These are phyloP conservation scores for Zygogramma bicolorata DNA, from an alignment of 2,888 invertebrate genomes.

Conservation along the genomic window DNA sequence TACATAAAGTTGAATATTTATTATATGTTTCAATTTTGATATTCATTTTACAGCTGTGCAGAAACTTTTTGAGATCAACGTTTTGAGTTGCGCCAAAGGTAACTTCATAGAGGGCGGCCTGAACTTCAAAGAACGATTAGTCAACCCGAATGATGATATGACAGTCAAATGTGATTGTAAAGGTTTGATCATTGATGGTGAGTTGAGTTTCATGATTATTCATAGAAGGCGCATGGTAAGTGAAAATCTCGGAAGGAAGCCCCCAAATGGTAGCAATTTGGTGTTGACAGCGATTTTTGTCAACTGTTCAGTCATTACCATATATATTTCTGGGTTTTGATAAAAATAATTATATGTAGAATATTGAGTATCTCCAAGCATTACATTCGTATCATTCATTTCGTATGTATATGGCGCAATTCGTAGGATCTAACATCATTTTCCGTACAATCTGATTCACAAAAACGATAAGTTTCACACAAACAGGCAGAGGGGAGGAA, in stretches of 20 bases:
- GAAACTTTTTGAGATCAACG: conserved; percentile 72
- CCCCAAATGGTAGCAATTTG: no score
- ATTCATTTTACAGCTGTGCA: conserved; percentile 67
- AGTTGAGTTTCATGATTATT: neutral
- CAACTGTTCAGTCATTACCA: no score
- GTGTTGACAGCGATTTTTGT: neutral
- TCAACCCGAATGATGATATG: conserved; percentile 58
- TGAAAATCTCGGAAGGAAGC: no score
- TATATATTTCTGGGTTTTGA: no score
- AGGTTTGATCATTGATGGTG: conserved; percentile 63
- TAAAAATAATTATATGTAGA: no score
- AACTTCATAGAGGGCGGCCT: conserved; percentile 69
- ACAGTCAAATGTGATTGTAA: conserved; percentile 65
- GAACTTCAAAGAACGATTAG: conserved; percentile 59
- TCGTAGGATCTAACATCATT: no score
- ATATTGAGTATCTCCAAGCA: no score
- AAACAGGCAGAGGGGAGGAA: neutral
- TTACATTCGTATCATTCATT: no score
- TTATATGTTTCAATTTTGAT: neutral
- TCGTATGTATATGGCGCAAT: no score
- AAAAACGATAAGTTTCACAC: no score
- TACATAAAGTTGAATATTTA: neutral
- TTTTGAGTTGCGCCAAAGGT: conserved; percentile 73
- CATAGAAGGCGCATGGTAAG: neutral
- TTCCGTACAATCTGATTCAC: no score